A percentile compares a stretch with the other conserved stretches of the same genome.
These are phyloP conservation scores for Zaprionus bogoriensis DNA, from an alignment of 2,888 invertebrate genomes.

Conservation along the genomic window DNA sequence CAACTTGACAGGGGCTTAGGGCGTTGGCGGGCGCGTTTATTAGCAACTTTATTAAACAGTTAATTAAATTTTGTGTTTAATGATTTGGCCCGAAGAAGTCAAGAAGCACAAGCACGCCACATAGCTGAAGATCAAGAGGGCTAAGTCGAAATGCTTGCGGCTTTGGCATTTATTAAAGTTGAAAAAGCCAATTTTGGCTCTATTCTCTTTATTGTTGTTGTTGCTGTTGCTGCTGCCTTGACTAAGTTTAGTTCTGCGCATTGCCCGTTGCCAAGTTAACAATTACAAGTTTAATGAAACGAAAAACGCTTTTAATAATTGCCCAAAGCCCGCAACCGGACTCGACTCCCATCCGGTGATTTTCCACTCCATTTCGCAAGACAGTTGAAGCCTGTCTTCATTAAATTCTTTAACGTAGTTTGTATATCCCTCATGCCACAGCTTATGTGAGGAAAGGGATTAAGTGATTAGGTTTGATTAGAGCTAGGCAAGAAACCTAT, in stretches of 20 bases:
- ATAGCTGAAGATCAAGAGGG: not conserved
- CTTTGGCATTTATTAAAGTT: constrained; percentile 52
- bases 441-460: too few species aligned
- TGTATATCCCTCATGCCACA: too few species aligned
- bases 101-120: not conserved
- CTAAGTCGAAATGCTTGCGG: constrained; percentile 60
- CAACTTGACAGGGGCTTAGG: constrained; percentile 59
- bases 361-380: not conserved
- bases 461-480: too few species aligned
- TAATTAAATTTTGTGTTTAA: constrained; percentile 76
- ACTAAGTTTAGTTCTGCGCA: constrained; percentile 19
- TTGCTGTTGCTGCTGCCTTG: not conserved
- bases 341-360: not conserved
- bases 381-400: too few species aligned
- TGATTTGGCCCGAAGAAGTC: constrained; percentile 49
- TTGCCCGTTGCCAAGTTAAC: constrained; percentile 28
- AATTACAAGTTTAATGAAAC: constrained; percentile 66
- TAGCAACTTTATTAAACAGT: constrained; percentile 72
- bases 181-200: constrained; percentile 22
- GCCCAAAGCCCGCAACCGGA: constrained; percentile 11
- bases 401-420: too few species aligned
- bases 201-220: not conserved
- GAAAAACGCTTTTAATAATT: constrained; percentile 66
- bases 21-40: constrained; percentile 49
- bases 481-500: too few species aligned